Percentiles rank a stretch among this genome's conserved stretches.
These are phyloP conservation scores for Macrophya annulata DNA, from an alignment of 2,888 invertebrate genomes.

Conservation along the genomic window DNA sequence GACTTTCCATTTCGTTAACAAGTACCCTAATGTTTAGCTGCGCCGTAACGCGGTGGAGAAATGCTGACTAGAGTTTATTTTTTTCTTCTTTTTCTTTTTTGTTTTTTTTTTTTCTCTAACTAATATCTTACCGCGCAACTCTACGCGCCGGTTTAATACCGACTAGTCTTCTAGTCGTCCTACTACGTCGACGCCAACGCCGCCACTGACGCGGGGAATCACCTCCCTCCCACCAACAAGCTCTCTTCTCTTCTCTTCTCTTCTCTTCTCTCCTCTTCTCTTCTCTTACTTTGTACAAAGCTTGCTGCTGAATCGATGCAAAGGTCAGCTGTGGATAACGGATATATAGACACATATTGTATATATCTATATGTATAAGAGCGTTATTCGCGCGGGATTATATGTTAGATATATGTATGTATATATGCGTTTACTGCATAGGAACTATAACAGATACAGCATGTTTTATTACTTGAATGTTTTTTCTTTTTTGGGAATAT, in stretches of 20 bases:
- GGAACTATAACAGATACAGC: no score
- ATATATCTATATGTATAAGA: not conserved
- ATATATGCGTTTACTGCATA: no score
- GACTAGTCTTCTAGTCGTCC: not conserved
- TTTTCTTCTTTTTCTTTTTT: not conserved
- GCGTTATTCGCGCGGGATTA: not conserved
- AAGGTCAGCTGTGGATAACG: slow-evolving; percentile 46
- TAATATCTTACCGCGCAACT: slow-evolving; percentile 22
- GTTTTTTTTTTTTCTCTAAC: not conserved
- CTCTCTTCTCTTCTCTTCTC: no score
- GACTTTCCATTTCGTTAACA: not conserved
- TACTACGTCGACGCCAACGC: not conserved
- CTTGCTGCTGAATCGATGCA: slow-evolving; percentile 25
- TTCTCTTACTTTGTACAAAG: no score
- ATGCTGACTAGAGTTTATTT: slow-evolving; percentile 25
- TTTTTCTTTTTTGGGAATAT: not conserved
- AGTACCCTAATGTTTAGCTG: not conserved
- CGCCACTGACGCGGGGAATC: not conserved
- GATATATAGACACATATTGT: slow-evolving; percentile 9
- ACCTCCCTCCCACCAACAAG: not conserved
- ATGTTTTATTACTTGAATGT: no score
- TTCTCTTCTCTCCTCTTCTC: no score
- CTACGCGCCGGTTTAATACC: not conserved
- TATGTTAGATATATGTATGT: no score
- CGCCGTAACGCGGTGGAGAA: not conserved